Evolutionary conservation across 2,113 vertebrate species (phyloP).

Genomic region (Mobula hypostoma): DNA sequence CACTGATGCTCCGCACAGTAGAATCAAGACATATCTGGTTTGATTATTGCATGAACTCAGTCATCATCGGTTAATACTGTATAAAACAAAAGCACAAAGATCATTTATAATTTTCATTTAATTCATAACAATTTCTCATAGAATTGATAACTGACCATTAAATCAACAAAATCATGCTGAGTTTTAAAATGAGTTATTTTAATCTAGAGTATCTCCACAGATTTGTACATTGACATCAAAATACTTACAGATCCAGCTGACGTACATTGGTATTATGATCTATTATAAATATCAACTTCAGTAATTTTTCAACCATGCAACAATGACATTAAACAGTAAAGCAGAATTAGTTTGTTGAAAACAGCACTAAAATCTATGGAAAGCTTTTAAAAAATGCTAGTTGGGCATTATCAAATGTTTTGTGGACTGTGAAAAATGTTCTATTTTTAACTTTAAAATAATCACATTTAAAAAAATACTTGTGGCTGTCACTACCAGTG

Average conservation of each 20-base stretch:
- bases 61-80: neutral
- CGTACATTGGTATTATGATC: neutral
- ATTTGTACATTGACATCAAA: neutral
- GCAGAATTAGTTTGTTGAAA: neutral
- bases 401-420: neutral
- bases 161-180: slow-evolving; percentile 7
- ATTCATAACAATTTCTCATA: neutral
- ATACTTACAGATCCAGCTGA: neutral
- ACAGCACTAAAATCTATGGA: neutral
- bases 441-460: neutral
- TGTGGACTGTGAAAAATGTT: neutral
- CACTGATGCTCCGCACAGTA: neutral
- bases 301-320: neutral
- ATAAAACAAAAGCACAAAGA: neutral
- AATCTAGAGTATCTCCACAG: neutral
- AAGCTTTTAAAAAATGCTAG: neutral
- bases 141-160: neutral
- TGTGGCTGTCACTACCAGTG: neutral
- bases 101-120: neutral
- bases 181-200: neutral
- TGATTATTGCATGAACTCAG: neutral
- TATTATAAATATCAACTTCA: neutral
- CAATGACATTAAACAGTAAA: neutral
- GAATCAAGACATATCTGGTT: neutral
- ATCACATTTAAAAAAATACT: neutral